phyloP scores from a whole-genome alignment of 2,888 invertebrate genomes.

The Odontothrips loti region DNA sequence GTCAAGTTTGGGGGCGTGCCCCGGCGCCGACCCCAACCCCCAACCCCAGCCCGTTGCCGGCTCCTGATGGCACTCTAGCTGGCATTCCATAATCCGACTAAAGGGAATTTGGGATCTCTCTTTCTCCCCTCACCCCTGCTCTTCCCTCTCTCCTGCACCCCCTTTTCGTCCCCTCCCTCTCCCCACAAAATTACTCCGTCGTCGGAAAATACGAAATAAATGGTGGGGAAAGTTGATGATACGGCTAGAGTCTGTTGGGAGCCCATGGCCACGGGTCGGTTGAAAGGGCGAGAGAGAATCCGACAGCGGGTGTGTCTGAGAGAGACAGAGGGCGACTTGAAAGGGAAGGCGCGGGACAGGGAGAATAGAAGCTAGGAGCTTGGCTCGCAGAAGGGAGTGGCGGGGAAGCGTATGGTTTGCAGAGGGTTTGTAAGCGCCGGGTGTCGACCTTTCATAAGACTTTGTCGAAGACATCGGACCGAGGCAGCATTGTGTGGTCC shows the following conservation, averaged over 20 bases:
- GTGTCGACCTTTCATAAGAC: too few relatives aligned
- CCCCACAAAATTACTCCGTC: conserved; percentile 16
- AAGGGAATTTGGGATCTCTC: not conserved
- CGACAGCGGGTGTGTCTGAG: not conserved
- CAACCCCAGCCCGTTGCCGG: not conserved
- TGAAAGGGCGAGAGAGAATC: not conserved
- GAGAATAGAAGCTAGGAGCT: too few relatives aligned
- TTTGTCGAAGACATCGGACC: too few relatives aligned
- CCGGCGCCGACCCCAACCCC: not conserved
- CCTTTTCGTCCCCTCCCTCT: not conserved
- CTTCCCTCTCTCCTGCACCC: not conserved
- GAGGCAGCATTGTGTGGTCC: too few relatives aligned
- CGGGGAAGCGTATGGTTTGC: too few relatives aligned
- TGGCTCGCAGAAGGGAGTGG: too few relatives aligned
- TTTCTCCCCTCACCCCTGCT: not conserved
- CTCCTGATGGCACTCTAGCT: not conserved
- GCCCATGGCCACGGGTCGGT: not conserved
- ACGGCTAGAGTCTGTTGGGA: conserved; percentile 6
- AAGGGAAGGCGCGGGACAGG: not conserved
- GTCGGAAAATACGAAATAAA: conserved; percentile 26
- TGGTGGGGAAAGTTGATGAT: conserved; percentile 24
- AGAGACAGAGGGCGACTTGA: not conserved
- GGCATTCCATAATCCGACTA: conserved; percentile 24
- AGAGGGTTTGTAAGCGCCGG: too few relatives aligned
- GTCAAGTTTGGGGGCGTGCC: not conserved